Conservation (phyloP, 1,140 invertebrate genomes). For the Aethina tumida region DNA sequence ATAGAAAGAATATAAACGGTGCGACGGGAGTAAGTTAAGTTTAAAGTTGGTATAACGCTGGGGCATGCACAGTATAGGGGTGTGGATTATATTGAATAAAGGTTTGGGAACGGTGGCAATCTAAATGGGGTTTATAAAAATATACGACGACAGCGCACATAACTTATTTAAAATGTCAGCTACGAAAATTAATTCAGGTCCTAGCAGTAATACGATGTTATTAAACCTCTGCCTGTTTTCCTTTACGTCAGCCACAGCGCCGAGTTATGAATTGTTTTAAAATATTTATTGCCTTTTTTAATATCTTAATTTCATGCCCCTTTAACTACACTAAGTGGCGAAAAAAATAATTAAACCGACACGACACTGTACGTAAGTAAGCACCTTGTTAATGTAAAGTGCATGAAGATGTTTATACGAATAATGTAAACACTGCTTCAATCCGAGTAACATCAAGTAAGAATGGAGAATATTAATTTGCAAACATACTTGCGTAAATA, state of each 20-base stretch:
- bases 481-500: too few species aligned
- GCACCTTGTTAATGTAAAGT: too few species aligned
- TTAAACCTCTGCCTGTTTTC: conserved; percentile 27
- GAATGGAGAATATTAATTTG: too few species aligned
- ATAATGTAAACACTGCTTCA: too few species aligned
- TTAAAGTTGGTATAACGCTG: conserved; percentile 9
- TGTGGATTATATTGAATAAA: conserved; percentile 16
- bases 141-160: conserved; percentile 33
- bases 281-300: too few species aligned
- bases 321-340: too few species aligned
- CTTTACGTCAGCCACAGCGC: conserved; percentile 28
- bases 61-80: conserved; percentile 7
- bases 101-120: conserved; percentile 23
- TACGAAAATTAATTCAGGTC: conserved; percentile 32
- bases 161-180: conserved; percentile 36
- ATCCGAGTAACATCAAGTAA: too few species aligned
- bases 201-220: conserved; percentile 29
- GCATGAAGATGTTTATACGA: too few species aligned
- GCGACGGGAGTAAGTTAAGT: conserved; percentile 5
- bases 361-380: too few species aligned
- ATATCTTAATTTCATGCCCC: too few species aligned
- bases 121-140: conserved; percentile 35
- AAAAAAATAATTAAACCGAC: too few species aligned
- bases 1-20: conserved; percentile 12
- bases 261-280: conserved; percentile 28